A percentile compares a stretch with the other conserved stretches of the same genome.
Evolutionary conservation across 2,888 invertebrate genomes (phyloP).

Genomic region (Euzetes globulus): DNA sequence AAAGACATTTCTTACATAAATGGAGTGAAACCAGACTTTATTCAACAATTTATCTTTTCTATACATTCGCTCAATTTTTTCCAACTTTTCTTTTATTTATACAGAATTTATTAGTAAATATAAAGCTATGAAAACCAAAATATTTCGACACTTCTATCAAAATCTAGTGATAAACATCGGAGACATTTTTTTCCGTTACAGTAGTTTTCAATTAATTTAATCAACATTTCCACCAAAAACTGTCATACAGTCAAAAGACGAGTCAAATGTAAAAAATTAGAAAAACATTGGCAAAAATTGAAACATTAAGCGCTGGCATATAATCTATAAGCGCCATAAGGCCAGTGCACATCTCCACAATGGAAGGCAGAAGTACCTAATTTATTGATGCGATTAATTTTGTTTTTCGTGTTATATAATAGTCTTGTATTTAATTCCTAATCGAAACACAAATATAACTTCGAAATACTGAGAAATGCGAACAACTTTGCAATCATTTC

Average conservation of each 20-base stretch:
- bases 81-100: not conserved
- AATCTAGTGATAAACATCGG: not conserved
- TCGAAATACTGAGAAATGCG: not conserved
- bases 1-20: not conserved
- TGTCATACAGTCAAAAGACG: too few relatives aligned
- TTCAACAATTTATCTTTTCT: too few relatives aligned
- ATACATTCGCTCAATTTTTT: not conserved
- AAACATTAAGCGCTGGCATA: not conserved
- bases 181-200: not conserved
- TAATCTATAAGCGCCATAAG: not conserved
- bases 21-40: not conserved
- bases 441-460: conserved; percentile 1
- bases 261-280: too few relatives aligned
- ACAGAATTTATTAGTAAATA: not conserved
- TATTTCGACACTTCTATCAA: not conserved
- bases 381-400: conserved; percentile 13
- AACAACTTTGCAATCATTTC: not conserved
- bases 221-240: not conserved
- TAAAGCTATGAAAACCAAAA: not conserved
- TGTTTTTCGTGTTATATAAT: conserved; percentile 14
- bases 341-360: not conserved
- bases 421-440: not conserved
- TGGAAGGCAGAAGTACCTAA: not conserved
- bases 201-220: not conserved
- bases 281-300: too few relatives aligned